Base-by-base conservation (phyloP, 2,888 invertebrate species). In the Lacanobia oleracea region DNA sequence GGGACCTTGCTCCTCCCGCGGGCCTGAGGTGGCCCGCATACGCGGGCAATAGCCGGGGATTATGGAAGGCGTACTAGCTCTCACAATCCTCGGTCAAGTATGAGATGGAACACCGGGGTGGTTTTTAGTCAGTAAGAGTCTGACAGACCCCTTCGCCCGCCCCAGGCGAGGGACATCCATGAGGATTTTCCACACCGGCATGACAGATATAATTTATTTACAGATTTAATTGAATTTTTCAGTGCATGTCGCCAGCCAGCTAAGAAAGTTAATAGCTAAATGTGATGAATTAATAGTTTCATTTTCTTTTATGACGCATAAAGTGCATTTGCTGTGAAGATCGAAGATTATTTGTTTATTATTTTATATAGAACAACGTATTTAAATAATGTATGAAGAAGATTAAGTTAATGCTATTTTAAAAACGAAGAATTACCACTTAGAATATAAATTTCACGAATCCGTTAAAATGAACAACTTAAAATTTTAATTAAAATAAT, bases 221-320 rank as follows among this genome's bases (percentile, higher is more conserved):
- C 33, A 21, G 14, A 50, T 21, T 50, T 21, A n/a, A 63, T 21
- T 53, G 5, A 14, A 56, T 10, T 37, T 51, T 43, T n/a, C 43
- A 1, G 18, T 57, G 18, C 37, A 12, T 40, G 4, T 27, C 9
- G 14, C 9, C 18, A 16, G 16, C 12, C 21, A 43, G 23, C 23
- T 18, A 65, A 3, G 70, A 70, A 70, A 69, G 57, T 59, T 59
- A 23, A 67, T 68, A 33, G 23, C 9, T 1, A 67, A 50, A n/a
- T 40, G 14, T 18, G 1, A 48, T 56, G 16, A 48, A 54, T 33
- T 57, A 51, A 65, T 51, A n/a, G 37, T 65, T 64, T 51, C 6
- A 23, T 73, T 51, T 63, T 72, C n/a, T 72, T 72, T 72, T 48
- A 63, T 23, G 10, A 57, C 7, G 4, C 12, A 51, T 72, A 43